A percentile compares a stretch with the other conserved stretches of the same genome.
phyloP scores from a whole-genome alignment of 1,140 invertebrate species.

The Heliconius congener region DNA sequence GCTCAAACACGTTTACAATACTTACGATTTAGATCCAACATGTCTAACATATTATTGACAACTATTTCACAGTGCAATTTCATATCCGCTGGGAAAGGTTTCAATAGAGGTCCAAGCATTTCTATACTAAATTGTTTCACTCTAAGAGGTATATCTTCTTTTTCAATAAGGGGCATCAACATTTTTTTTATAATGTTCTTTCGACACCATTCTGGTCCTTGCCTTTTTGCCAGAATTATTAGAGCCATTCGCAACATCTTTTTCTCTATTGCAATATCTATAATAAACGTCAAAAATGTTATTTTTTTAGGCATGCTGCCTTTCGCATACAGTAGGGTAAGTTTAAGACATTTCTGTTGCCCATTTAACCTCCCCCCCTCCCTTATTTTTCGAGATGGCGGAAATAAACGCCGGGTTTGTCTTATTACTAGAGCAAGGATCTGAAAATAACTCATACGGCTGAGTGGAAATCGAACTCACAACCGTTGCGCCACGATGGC shows the following conservation, averaged over 20 bases:
- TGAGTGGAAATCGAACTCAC: no score
- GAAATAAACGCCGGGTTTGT: no score
- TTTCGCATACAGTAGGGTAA: no score
- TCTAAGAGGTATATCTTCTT: conserved; percentile 40
- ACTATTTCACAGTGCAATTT: conserved; percentile 71
- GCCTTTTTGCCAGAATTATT: conserved; percentile 70
- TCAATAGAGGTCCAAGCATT: conserved; percentile 68
- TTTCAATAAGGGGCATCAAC: conserved; percentile 65
- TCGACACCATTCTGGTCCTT: conserved; percentile 69
- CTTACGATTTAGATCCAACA: conserved; percentile 64
- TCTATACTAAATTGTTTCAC: conserved; percentile 62
- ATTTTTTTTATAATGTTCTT: conserved; percentile 70
- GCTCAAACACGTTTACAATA: conserved; percentile 23
- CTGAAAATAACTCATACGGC: no score
- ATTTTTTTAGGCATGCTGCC: neutral
- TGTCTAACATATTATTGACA: conserved; percentile 60
- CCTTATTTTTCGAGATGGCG: no score
- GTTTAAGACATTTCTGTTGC: no score
- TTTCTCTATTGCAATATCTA: conserved; percentile 60
- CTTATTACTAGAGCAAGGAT: no score
- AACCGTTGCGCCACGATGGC: no score
- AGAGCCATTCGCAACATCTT: conserved; percentile 67
- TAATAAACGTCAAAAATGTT: conserved; percentile 33
- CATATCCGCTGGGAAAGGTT: conserved; percentile 70
- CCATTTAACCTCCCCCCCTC: no score